Evolutionary conservation across 2,797 vertebrate genomes (phyloP).

Genomic region (Megalops cyprinoides): DNA sequence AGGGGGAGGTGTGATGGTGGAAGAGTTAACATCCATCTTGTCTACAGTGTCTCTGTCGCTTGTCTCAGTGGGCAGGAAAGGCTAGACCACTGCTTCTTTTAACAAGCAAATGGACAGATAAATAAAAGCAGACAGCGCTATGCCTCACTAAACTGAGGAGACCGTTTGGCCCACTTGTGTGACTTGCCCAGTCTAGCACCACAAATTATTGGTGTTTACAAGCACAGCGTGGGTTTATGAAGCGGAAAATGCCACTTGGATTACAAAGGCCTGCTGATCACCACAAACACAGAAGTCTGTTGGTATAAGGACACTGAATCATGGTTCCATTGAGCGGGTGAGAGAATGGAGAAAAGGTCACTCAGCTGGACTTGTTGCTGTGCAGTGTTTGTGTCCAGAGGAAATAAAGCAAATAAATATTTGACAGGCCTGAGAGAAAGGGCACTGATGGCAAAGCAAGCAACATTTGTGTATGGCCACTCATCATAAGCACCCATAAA

Average conservation of each 20-base stretch:
- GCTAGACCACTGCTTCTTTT: not conserved
- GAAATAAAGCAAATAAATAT: not conserved
- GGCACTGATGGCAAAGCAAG: not conserved
- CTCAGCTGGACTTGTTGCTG: not conserved
- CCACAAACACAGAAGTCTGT: too few species aligned
- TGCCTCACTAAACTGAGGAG: not conserved
- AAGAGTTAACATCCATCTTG: too few species aligned
- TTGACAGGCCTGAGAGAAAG: not conserved
- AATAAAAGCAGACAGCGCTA: not conserved
- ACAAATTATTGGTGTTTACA: constrained; percentile 6
- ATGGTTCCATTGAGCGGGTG: not conserved
- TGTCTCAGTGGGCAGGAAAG: too few species aligned
- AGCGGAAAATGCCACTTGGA: not conserved
- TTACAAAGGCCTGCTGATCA: not conserved
- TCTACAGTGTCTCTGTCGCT: too few species aligned
- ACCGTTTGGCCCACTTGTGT: not conserved
- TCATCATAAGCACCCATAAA: too few species aligned
- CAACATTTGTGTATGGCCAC: not conserved
- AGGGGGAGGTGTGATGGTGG: constrained; percentile 17
- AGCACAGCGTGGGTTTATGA: not conserved
- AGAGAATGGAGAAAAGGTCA: constrained; percentile 1
- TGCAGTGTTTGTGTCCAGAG: constrained; percentile 10
- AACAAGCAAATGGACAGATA: not conserved
- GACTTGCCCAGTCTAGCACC: not conserved
- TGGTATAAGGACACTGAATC: not conserved